A percentile compares a stretch with the other conserved stretches of the same genome.
phyloP scores from a whole-genome alignment of 2,797 vertebrate genomes.

The Pogonophryne albipinna region DNA sequence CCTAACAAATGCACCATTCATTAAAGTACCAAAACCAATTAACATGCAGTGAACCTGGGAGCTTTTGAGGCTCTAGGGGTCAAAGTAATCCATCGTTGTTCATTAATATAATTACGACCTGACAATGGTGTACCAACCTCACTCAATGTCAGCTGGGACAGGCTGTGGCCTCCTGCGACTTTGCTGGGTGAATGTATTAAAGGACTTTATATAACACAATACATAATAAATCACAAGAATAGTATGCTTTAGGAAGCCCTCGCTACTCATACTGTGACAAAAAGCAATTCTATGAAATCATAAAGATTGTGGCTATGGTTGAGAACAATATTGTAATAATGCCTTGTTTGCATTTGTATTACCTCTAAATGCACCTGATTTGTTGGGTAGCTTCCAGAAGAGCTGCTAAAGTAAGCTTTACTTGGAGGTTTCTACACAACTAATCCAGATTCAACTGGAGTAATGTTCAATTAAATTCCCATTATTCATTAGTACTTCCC shows the following conservation, averaged over 20 bases:
- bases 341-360: neutral
- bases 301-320: neutral
- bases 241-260: neutral
- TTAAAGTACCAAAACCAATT: constrained; percentile 47
- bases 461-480: neutral
- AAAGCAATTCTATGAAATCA: neutral
- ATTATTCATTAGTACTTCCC: constrained; percentile 1
- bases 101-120: constrained; percentile 32
- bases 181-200: neutral
- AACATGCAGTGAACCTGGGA: constrained; percentile 35
- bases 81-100: constrained; percentile 36
- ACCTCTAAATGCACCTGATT: neutral
- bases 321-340: neutral
- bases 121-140: neutral
- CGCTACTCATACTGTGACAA: neutral
- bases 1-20: constrained; percentile 38
- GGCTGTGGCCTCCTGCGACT: neutral
- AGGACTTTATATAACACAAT: neutral
- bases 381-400: constrained; percentile 2
- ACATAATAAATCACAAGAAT: neutral
- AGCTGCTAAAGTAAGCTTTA: neutral
- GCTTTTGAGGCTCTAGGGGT: constrained; percentile 23
- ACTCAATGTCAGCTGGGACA: neutral
- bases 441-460: neutral
- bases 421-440: neutral